Conservation (phyloP, 2,797 vertebrate genomes). For the Chiropotes sagulatus region DNA sequence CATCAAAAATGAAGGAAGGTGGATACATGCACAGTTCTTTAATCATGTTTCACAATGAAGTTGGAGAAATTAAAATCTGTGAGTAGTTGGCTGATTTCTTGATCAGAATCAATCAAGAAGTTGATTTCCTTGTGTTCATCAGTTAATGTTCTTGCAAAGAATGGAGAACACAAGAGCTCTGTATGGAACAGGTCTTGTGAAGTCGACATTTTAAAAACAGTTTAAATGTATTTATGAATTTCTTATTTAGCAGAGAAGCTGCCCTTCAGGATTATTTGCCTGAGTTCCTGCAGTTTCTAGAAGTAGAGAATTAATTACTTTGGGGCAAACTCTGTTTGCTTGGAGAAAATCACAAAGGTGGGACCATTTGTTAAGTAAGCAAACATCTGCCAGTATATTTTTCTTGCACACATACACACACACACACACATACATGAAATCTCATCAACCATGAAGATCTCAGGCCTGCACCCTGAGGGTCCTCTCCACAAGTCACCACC, state of each 20-base stretch:
- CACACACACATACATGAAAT: fast-evolving
- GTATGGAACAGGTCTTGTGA: not conserved
- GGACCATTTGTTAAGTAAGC: not conserved
- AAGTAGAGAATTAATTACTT: not conserved
- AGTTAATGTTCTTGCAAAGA: not conserved
- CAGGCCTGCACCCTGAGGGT: not conserved
- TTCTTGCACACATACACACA: not conserved
- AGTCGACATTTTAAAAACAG: not conserved
- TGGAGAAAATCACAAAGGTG: not conserved
- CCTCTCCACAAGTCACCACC: too few species aligned
- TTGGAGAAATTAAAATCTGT: not conserved
- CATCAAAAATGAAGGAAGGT: not conserved
- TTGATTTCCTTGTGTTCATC: not conserved
- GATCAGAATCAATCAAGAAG: not conserved
- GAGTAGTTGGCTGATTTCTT: not conserved
- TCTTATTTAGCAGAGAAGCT: not conserved
- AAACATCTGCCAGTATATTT: not conserved
- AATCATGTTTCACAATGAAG: fast-evolving
- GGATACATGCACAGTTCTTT: not conserved
- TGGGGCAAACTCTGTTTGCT: not conserved
- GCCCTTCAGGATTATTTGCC: not conserved
- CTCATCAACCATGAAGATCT: not conserved
- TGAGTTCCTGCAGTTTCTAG: not conserved
- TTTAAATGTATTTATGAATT: not conserved
- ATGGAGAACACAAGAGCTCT: fast-evolving